Conservation (phyloP, 92 coral and sea anemone genomes). For the Siderastrea radians region DNA sequence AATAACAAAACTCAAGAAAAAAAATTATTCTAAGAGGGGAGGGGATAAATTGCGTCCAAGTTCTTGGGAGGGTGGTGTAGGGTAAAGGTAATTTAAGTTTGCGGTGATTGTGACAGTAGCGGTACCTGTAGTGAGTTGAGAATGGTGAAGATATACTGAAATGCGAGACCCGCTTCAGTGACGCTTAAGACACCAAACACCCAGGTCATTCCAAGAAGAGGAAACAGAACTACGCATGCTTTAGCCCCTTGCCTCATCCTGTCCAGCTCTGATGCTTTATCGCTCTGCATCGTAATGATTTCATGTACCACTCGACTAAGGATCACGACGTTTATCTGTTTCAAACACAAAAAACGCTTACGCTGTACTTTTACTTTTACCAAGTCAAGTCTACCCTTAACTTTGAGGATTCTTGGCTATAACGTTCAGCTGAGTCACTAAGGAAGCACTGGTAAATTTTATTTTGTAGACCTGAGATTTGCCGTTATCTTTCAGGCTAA, state of each 20-base stretch:
- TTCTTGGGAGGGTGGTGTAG: no score
- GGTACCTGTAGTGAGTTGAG: conserved; percentile 87
- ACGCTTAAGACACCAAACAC: conserved; percentile 79
- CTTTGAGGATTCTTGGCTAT: no score
- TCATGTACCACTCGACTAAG: conserved; percentile 81
- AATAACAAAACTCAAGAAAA: no score
- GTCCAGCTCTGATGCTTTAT: neutral
- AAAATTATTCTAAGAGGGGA: no score
- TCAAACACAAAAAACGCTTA: no score
- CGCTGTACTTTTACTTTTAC: no score
- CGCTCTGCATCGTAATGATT: conserved; percentile 79
- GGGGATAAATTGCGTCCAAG: no score
- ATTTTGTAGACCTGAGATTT: no score
- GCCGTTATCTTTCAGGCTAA: no score
- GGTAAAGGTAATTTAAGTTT: neutral
- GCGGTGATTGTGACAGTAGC: neutral
- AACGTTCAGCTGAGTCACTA: no score
- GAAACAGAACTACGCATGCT: conserved; percentile 79
- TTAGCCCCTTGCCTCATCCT: conserved; percentile 26
- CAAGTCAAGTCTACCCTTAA: no score
- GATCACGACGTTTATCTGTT: conserved; percentile 72
- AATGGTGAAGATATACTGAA: conserved; percentile 85
- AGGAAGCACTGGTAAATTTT: no score
- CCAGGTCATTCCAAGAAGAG: conserved; percentile 89
- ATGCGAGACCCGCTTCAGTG: conserved; percentile 68